Conservation (phyloP, 2,113 vertebrate genomes). For the Strix aluco region DNA sequence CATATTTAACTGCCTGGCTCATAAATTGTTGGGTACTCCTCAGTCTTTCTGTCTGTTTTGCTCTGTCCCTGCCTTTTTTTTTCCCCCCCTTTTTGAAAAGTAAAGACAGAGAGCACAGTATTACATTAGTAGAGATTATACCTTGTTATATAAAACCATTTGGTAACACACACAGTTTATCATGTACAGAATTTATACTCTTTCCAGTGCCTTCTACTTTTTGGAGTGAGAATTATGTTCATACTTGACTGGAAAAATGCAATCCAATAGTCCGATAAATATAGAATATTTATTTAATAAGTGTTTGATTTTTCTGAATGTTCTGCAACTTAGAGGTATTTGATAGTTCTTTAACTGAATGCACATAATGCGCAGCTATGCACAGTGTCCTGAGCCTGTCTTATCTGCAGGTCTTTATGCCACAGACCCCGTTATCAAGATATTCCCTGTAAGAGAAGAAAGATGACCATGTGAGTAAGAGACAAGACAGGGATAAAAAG, state of each 20-base stretch:
- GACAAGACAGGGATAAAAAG: too few relatives aligned
- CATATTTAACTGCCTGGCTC: not conserved
- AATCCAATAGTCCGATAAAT: not conserved
- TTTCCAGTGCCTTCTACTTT: not conserved
- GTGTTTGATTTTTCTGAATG: not conserved
- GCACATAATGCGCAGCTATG: not conserved
- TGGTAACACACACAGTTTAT: not conserved
- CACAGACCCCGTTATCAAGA: not conserved
- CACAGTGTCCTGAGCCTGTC: not conserved
- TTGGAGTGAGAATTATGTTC: not conserved
- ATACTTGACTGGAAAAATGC: not conserved
- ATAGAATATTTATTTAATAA: not conserved
- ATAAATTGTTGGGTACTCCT: not conserved
- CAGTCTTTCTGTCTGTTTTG: not conserved
- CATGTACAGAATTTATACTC: not conserved
- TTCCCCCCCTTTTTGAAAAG: not conserved
- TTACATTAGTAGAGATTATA: not conserved
- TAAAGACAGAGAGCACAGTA: not conserved
- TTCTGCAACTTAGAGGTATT: not conserved
- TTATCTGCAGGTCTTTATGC: not conserved
- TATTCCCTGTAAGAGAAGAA: not conserved
- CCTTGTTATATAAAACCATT: not conserved
- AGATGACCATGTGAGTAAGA: too few relatives aligned
- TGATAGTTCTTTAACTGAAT: not conserved
- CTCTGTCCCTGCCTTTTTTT: not conserved